Evolutionary conservation across 2,113 vertebrate species (phyloP).

Genomic region (Recurvirostra avosetta): DNA sequence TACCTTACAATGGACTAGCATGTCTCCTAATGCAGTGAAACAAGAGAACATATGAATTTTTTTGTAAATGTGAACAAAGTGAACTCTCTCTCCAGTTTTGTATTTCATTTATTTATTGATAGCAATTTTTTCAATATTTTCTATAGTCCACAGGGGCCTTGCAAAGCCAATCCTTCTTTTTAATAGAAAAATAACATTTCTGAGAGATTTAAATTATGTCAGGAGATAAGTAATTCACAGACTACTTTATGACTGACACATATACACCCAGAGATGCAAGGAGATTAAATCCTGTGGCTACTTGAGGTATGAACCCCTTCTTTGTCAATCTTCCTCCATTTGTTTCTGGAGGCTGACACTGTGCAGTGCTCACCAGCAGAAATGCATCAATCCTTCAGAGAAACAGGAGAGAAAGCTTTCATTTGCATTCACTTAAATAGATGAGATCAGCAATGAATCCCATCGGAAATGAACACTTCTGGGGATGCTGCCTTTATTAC

Average conservation of each 20-base stretch:
- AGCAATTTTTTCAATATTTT: not conserved
- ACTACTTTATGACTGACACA: slow-evolving; percentile 15
- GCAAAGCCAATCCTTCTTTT: slow-evolving; percentile 37
- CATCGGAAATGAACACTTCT: not conserved
- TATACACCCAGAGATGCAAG: not conserved
- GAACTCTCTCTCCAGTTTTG: not conserved
- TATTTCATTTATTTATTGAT: not conserved
- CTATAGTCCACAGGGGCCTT: not conserved
- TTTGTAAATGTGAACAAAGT: not conserved
- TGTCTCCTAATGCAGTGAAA: not conserved
- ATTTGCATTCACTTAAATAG: slow-evolving; percentile 42
- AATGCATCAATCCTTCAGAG: not conserved
- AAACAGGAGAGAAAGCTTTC: not conserved
- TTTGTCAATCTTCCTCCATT: not conserved
- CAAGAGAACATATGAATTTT: not conserved
- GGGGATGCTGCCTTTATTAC: slow-evolving; percentile 3
- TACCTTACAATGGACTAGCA: not conserved
- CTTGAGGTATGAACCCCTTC: not conserved
- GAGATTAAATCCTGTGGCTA: slow-evolving; percentile 16
- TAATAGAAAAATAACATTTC: slow-evolving; percentile 45
- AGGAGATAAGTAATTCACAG: slow-evolving; percentile 28
- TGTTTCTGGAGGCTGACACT: slow-evolving; percentile 7
- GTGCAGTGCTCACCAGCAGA: not conserved
- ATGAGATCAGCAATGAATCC: slow-evolving; percentile 13
- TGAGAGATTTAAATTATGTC: slow-evolving; percentile 41